phyloP scores from a whole-genome alignment of 2,113 vertebrate genomes.

The Mesoclemmys tuberculata region DNA sequence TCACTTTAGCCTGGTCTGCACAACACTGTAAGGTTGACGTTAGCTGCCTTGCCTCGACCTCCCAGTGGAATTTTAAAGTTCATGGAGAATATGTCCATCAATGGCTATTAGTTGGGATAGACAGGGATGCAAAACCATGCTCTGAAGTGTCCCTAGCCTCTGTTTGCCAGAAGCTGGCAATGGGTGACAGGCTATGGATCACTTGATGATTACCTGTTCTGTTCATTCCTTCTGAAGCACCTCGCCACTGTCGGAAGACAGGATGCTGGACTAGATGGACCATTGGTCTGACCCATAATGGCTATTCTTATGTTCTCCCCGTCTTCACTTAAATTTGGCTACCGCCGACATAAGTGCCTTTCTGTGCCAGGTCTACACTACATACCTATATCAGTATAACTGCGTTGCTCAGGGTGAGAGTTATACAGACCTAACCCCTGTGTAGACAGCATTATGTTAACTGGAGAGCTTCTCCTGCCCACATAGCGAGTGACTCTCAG shows the following conservation, averaged over 20 bases:
- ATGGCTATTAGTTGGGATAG: too few relatives aligned
- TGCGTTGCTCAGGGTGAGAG: neutral
- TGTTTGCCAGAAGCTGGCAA: too few relatives aligned
- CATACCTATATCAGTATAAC: neutral
- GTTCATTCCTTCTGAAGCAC: too few relatives aligned
- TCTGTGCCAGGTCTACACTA: neutral
- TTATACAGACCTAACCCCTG: neutral
- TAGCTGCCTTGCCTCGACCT: neutral
- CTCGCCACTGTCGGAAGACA: too few relatives aligned
- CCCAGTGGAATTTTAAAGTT: neutral
- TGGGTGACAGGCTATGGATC: too few relatives aligned
- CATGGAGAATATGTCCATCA: too few relatives aligned
- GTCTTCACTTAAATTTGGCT: neutral
- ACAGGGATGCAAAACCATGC: too few relatives aligned
- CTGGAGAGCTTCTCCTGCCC: neutral
- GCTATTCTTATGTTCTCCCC: too few relatives aligned
- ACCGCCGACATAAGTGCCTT: neutral
- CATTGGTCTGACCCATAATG: too few relatives aligned
- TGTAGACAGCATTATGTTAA: neutral
- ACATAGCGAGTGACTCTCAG: neutral
- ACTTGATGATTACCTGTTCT: too few relatives aligned
- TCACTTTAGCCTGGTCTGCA: neutral
- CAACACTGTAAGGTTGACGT: accelerated
- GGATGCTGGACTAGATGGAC: too few relatives aligned
- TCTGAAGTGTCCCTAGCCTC: too few relatives aligned